Conservation (phyloP, 2,888 invertebrate species). For the Pimpla rufipes region DNA sequence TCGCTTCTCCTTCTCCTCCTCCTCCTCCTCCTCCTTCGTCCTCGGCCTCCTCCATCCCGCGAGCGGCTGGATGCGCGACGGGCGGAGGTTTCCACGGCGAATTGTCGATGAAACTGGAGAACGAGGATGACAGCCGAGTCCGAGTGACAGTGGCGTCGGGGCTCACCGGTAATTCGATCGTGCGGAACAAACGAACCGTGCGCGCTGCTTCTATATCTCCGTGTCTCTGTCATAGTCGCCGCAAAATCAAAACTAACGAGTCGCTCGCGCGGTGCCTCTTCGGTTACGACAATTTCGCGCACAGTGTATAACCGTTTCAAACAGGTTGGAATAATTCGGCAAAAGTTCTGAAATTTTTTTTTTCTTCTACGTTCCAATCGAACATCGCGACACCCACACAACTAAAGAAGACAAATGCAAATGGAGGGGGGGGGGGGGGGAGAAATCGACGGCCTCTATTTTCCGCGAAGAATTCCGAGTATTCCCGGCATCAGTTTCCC, state of each 20-base stretch:
- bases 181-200: constrained; percentile 44
- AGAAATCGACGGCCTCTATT: not conserved
- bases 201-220: not conserved
- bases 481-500: not conserved
- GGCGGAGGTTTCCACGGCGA: constrained; percentile 14
- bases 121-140: constrained; percentile 41
- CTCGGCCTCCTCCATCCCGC: constrained; percentile 40
- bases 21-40: constrained; percentile 29
- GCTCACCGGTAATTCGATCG: constrained; percentile 48
- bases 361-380: constrained; percentile 12
- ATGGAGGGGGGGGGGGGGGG: too few species aligned
- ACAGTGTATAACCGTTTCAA: not conserved
- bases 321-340: not conserved
- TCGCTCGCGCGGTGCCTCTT: constrained; percentile 4
- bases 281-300: not conserved
- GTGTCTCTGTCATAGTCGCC: constrained; percentile 1
- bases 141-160: constrained; percentile 23
- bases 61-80: constrained; percentile 35
- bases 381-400: constrained; percentile 33
- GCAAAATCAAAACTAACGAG: constrained; percentile 25
- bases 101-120: constrained; percentile 54
- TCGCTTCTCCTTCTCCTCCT: constrained; percentile 12
- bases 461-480: not conserved
- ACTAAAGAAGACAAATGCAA: not conserved
- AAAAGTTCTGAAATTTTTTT: constrained; percentile 14